Evolutionary conservation across 2,113 vertebrate genomes (phyloP).

Genomic region (Mus pahari): DNA sequence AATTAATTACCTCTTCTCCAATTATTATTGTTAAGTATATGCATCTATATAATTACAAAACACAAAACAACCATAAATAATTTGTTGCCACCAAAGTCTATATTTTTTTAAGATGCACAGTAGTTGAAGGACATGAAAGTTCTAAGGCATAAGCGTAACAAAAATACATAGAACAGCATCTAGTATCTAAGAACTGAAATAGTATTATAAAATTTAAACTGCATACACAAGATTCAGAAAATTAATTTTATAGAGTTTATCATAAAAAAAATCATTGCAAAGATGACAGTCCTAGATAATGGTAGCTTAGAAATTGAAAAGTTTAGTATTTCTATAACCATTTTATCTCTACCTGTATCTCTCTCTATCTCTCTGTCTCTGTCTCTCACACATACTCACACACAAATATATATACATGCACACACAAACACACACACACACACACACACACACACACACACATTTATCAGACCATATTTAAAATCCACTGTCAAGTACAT

Average conservation of each 20-base stretch:
- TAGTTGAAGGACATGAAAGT: not conserved
- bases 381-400: not conserved
- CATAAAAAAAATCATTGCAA: not conserved
- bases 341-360: not conserved
- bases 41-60: not conserved
- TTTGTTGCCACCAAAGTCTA: not conserved
- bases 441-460: not conserved
- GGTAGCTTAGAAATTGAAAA: not conserved
- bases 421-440: not conserved
- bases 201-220: not conserved
- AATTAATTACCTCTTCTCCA: not conserved
- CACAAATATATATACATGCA: not conserved
- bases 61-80: not conserved
- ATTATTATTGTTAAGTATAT: not conserved
- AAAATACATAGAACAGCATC: not conserved
- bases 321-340: not conserved
- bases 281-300: not conserved
- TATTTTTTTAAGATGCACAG: not conserved
- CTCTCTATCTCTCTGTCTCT: not conserved
- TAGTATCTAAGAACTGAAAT: not conserved
- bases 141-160: not conserved
- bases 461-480: slow-evolving; percentile 64
- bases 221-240: not conserved
- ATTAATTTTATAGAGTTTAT: not conserved
- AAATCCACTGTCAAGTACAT: slow-evolving; percentile 67